Evolutionary conservation across 2,888 invertebrate species (phyloP), one percentile per base, ranked within the genome.

Genomic region (Spodoptera picta): DNA sequence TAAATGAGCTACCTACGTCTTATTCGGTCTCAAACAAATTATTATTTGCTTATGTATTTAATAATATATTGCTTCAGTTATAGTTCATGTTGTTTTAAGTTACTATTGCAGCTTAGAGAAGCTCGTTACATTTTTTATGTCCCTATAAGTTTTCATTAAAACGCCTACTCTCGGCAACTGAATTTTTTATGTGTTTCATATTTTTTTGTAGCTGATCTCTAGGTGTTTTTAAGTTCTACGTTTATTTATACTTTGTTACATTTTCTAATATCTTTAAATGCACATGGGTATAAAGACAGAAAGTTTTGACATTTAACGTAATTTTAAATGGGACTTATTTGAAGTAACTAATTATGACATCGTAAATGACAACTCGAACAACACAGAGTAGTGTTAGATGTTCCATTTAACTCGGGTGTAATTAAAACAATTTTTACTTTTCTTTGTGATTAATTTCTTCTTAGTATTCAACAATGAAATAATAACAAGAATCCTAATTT

Each of bases 381-480:
- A 65, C 44, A 27, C 50, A 55, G 12, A 10, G 3, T 23, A 45
- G 51, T 54, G n/a, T 54, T 59, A n/a, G 31, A 59, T 55, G 50
- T 67, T 67, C 44, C 24, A 53, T 63, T 49, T 47, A 67, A 47
- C 55, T 63, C 24, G 9, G 44, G 24, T 12, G 19, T 54, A 42
- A 65, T 52, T 14, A 65, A 72, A 59, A 64, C 44, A 51, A 55
- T 36, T 51, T 19, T 48, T 66, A 66, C 67, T 66, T 59, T 48
- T 46, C 41, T 36, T 36, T 36, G 47, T 41, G 4, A 64, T 67
- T 52, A 64, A 66, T 66, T 66, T 52, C 51, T 55, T 55, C 48
- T 12, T 24, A 54, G 66, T 55, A 23, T 55, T 19, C 31, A 59
- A 59, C 24, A 65, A 45, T 45, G 41, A 23, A 71, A 59, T 47